Conservation (phyloP, 2,888 invertebrate species). For the Sphinx pinastri region DNA sequence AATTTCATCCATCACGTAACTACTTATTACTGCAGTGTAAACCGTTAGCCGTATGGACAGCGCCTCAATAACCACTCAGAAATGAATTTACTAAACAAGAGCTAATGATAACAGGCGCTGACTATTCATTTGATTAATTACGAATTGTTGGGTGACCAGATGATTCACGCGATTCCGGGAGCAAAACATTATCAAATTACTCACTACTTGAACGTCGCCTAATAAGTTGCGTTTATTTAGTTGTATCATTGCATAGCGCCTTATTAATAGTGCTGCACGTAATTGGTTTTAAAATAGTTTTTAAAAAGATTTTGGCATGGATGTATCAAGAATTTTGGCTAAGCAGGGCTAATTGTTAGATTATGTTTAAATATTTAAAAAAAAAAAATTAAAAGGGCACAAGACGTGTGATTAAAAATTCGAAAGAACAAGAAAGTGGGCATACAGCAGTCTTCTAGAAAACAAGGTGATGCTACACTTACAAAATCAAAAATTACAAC, state of each 20-base stretch:
- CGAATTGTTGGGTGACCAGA: conserved; percentile 43
- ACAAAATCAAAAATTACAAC: too few species aligned
- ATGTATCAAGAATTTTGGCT: conserved; percentile 6
- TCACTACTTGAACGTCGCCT: conserved; percentile 52
- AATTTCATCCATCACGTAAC: conserved; percentile 7
- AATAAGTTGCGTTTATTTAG: conserved; percentile 39
- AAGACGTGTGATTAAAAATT: background rate
- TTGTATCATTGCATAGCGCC: conserved; percentile 25
- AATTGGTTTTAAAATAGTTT: conserved; percentile 9
- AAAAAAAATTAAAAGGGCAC: too few species aligned
- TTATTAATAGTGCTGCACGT: conserved; percentile 8
- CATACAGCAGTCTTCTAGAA: too few species aligned
- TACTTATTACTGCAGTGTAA: background rate
- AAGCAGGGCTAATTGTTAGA: background rate
- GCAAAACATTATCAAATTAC: conserved; percentile 56
- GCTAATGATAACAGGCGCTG: conserved; percentile 41
- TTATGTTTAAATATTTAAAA: background rate
- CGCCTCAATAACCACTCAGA: background rate
- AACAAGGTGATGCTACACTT: too few species aligned
- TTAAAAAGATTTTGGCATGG: conserved; percentile 4
- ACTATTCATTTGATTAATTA: conserved; percentile 39
- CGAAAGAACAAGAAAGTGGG: too few species aligned
- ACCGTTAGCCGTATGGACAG: background rate
- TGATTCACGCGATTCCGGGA: conserved; percentile 63
- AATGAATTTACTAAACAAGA: conserved; percentile 25